Evolutionary conservation across 2,888 invertebrate genomes (phyloP).

Genomic region (Phalera bucephala): DNA sequence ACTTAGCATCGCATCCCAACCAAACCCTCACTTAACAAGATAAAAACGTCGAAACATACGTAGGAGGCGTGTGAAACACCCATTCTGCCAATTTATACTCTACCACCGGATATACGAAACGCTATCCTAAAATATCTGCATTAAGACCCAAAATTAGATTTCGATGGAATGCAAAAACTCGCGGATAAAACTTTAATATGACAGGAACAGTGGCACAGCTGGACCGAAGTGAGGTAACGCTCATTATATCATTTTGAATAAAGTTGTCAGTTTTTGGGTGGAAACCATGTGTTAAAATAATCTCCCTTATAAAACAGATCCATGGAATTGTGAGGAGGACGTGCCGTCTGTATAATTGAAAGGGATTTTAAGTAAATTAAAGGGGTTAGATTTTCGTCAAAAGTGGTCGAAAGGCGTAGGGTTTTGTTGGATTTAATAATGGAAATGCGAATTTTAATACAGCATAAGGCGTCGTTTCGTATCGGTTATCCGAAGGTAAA

Average conservation of each 20-base stretch:
- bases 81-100: constrained; percentile 17
- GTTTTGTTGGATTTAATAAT: constrained; percentile 25
- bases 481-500: constrained; percentile 28
- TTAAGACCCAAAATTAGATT: constrained; percentile 12
- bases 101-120: constrained; percentile 14
- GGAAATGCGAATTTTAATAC: constrained; percentile 34
- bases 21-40: constrained; percentile 24
- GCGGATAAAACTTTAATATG: constrained; percentile 31
- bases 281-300: constrained; percentile 53
- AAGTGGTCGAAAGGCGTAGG: constrained; percentile 33
- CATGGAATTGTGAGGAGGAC: constrained; percentile 43
- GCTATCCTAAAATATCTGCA: constrained; percentile 1
- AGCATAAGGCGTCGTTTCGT: constrained; percentile 18
- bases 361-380: constrained; percentile 65
- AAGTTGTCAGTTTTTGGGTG: constrained; percentile 42
- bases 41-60: constrained; percentile 24
- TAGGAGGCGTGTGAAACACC: constrained; percentile 17
- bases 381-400: constrained; percentile 52
- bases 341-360: constrained; percentile 64
- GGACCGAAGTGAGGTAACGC: constrained; percentile 28
- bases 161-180: constrained; percentile 4
- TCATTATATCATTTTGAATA: constrained; percentile 41
- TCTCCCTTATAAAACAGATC: constrained; percentile 53
- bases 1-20: constrained; percentile 2
- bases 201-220: constrained; percentile 33